Percentiles rank a stretch among this genome's conserved stretches.
These are phyloP conservation scores for Cyanoramphus novaezelandiae DNA, from an alignment of 2,113 vertebrate genomes.

Conservation along the genomic window DNA sequence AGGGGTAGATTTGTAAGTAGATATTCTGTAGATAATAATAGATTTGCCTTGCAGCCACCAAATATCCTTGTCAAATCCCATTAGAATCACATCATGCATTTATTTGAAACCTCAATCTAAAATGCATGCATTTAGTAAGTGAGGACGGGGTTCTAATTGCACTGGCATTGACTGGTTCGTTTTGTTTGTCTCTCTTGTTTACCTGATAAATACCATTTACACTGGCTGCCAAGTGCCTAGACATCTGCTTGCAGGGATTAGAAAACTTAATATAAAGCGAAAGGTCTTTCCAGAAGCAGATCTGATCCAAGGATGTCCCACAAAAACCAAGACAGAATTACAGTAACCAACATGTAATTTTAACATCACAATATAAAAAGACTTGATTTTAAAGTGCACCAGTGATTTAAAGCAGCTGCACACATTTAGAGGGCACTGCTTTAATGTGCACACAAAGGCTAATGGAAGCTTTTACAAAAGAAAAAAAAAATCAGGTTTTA, in stretches of 20 bases:
- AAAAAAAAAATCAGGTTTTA: slow-evolving; percentile 67
- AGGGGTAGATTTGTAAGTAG: slow-evolving; percentile 38
- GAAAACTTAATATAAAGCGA: slow-evolving; percentile 18
- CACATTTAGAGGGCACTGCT: slow-evolving; percentile 55
- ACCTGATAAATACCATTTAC: slow-evolving; percentile 27
- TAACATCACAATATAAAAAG: slow-evolving; percentile 73
- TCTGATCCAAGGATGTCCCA: slow-evolving; percentile 44
- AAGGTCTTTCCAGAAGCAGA: slow-evolving; percentile 47
- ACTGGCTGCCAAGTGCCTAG: slow-evolving; percentile 4
- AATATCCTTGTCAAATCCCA: slow-evolving; percentile 63
- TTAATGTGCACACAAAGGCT: slow-evolving; percentile 65
- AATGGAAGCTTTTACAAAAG: slow-evolving; percentile 79
- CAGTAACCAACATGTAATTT: slow-evolving; percentile 74
- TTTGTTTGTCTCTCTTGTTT: slow-evolving; percentile 42
- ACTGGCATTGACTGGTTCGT: neutral
- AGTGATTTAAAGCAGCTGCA: slow-evolving; percentile 71
- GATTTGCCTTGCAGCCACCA: slow-evolving; percentile 55
- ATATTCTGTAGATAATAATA: slow-evolving; percentile 62
- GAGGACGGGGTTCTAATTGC: slow-evolving; percentile 59
- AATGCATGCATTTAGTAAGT: slow-evolving; percentile 54
- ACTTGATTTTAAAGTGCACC: slow-evolving; percentile 59
- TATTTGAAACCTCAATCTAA: slow-evolving; percentile 28
- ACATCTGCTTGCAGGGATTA: slow-evolving; percentile 46
- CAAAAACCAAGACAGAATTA: slow-evolving; percentile 72
- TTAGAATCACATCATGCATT: slow-evolving; percentile 65